Conservation (phyloP, 1,140 invertebrate species). For the Babylonia areolata region DNA sequence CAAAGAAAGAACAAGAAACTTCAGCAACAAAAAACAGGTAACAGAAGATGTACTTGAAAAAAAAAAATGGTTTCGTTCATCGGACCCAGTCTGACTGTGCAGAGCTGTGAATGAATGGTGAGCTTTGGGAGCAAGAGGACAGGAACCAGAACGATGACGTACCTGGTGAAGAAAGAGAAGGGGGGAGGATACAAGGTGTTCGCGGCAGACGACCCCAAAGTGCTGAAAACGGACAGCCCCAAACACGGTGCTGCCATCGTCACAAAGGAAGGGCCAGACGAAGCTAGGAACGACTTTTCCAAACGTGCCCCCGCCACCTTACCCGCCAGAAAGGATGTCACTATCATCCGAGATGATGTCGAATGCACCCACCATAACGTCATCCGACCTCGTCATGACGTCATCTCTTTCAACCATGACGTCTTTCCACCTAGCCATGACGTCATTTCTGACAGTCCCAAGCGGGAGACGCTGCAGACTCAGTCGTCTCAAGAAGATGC, state of each 20-base stretch:
- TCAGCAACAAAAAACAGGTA: background rate
- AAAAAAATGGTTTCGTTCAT: background rate
- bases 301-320: background rate
- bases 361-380: background rate
- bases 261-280: background rate
- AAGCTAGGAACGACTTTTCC: background rate
- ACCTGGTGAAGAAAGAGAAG: conserved; percentile 12
- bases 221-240: conserved; percentile 1
- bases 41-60: background rate
- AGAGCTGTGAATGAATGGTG: background rate
- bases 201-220: background rate
- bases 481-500: background rate
- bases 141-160: background rate
- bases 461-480: background rate
- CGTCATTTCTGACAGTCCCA: background rate
- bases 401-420: no score
- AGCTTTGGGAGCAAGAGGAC: background rate
- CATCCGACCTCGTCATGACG: background rate
- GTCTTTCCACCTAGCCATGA: no score
- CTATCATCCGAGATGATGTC: background rate
- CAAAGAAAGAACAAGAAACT: no score
- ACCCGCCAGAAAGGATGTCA: background rate
- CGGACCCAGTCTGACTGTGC: background rate
- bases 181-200: conserved; percentile 18
- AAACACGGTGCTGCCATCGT: background rate